phyloP scores from a whole-genome alignment of 2,113 vertebrate species.

The Cygnus buccinator region DNA sequence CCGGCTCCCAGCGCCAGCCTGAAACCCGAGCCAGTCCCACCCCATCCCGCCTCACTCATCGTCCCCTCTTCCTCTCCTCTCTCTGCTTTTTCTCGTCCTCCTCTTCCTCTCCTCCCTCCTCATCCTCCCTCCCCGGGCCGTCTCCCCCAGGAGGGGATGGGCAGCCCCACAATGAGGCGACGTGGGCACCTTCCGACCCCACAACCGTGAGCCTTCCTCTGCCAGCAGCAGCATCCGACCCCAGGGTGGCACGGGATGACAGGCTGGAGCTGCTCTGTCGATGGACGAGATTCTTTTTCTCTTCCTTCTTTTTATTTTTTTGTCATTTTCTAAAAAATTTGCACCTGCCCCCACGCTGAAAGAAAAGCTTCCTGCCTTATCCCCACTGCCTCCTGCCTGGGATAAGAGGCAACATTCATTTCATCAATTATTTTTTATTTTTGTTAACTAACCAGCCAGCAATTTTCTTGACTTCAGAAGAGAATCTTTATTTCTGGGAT shows the following conservation, averaged over 20 bases:
- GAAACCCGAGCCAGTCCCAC: conserved; percentile 71
- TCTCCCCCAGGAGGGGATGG: not conserved
- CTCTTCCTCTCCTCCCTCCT: not conserved
- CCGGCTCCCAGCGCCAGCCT: not conserved
- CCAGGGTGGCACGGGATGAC: not conserved
- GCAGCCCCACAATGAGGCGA: not conserved
- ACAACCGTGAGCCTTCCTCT: not conserved
- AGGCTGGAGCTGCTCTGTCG: not conserved
- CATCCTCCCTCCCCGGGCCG: not conserved
- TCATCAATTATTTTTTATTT: not conserved
- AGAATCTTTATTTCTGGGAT: not conserved
- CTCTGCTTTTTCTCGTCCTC: not conserved
- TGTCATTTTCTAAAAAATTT: not conserved
- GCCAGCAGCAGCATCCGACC: not conserved
- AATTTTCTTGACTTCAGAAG: not conserved
- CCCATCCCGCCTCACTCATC: not conserved
- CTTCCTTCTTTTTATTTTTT: not conserved
- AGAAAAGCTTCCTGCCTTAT: not conserved
- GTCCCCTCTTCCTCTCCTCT: not conserved
- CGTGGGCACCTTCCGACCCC: not conserved
- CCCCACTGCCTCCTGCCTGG: not conserved
- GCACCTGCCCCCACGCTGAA: not conserved
- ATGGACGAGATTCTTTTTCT: conserved; percentile 22
- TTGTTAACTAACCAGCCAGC: not conserved
- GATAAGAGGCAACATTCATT: not conserved